Evolutionary conservation across 2,888 invertebrate species (phyloP).

Genomic region (Pyrocoelia pectoralis): DNA sequence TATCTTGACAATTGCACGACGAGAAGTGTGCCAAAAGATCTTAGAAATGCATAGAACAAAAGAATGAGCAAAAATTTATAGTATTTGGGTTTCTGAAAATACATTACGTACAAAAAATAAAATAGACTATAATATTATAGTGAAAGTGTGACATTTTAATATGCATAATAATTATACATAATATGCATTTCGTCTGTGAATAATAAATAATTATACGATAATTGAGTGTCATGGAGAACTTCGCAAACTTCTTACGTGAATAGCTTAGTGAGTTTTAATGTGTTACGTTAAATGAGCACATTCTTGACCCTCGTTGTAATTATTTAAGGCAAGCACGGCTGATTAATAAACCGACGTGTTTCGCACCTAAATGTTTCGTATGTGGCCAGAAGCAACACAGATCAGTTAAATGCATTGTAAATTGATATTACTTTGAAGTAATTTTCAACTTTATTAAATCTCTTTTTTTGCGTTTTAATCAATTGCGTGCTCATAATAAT

Average conservation of each 20-base stretch:
- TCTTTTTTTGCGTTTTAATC: no score
- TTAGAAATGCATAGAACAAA: background rate
- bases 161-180: no score
- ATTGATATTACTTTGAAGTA: no score
- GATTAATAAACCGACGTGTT: conserved; percentile 38
- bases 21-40: background rate
- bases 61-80: background rate
- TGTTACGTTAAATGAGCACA: conserved; percentile 29
- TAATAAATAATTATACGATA: background rate
- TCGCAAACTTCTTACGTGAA: conserved; percentile 15
- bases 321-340: conserved; percentile 35
- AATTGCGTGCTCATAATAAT: no score
- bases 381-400: background rate
- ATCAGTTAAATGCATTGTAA: background rate
- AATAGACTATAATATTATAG: no score
- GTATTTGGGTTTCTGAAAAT: background rate
- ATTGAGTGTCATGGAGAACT: background rate
- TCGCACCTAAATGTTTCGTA: conserved; percentile 24
- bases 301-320: conserved; percentile 36
- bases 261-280: conserved; percentile 20
- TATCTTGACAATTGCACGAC: background rate
- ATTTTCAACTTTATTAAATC: no score
- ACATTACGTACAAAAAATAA: no score
- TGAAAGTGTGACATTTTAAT: no score
- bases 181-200: no score